Evolutionary conservation across 2,888 invertebrate species (phyloP), one percentile per base, ranked within the genome.

Genomic region (Lycocerus yunnanus): DNA sequence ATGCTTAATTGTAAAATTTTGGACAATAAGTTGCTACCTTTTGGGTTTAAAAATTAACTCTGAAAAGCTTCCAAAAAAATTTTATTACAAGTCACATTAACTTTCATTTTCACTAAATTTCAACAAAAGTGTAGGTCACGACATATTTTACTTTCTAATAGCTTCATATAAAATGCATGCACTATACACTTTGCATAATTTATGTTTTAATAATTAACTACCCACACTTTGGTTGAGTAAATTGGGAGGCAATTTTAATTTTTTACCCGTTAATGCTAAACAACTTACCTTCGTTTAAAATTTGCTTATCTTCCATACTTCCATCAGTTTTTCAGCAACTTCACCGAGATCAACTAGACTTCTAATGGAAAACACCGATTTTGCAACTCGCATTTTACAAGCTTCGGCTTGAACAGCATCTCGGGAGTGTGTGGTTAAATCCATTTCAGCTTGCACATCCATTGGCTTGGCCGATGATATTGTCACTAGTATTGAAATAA

Each of bases 321-420:
- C 79, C 80, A 1, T 79, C 61, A 77, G 71, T 69, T 83, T 83
- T 71, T 84, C 84, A 0, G 79, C 84, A 58, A 84, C 85, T 59
- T 90, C 89, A 67, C 88, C 89, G 65, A 90, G 85, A 84, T 90
- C 89, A 59, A 90, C 90, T 65, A 90, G 85, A 80, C 90, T 90
- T 69, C 90, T 84, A 71, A 90, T 90, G 73, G 90, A 90, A 83
- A 90, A 90, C 68, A 90, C 90, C 73, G 90, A 90, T 80, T 90
- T 90, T 18, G 90, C 90, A 10, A 89, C 88, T 43, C 90, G 85
- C 66, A 89, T 87, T 80, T 90, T 90, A 61, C 84, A 88, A 79
- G 77, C 87, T 81, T 82, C 86, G 79, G 82, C 84, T 77, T 77
- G 84, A 78, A 78, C 79, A 15, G 78, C 80, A 13, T 85, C 87